These are phyloP conservation scores for Chrysocyon brachyurus DNA, from an alignment of 2,797 vertebrate species.

Conservation along the genomic window DNA sequence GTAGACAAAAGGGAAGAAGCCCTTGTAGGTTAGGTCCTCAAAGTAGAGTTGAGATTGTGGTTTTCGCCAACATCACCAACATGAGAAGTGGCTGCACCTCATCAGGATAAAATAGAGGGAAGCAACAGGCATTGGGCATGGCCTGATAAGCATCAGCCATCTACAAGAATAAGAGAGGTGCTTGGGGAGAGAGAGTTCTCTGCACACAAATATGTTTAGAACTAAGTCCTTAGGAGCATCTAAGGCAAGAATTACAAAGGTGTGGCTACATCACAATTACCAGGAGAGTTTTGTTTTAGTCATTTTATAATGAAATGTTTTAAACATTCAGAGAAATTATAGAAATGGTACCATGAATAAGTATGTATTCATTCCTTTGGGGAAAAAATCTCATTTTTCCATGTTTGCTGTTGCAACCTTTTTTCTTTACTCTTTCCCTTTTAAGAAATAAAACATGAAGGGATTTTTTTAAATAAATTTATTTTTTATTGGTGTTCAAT, in stretches of 20 bases:
- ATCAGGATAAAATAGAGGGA: not conserved
- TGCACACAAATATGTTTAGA: not conserved
- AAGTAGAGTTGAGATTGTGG: not conserved
- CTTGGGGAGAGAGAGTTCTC: not conserved
- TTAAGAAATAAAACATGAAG: not conserved
- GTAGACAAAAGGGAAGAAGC: not conserved
- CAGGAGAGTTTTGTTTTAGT: not conserved
- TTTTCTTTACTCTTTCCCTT: not conserved
- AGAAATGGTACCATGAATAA: not conserved
- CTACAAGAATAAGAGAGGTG: not conserved
- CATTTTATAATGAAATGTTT: not conserved
- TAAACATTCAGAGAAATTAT: not conserved
- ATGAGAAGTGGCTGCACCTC: not conserved
- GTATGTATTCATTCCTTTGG: not conserved
- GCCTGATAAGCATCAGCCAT: accelerated
- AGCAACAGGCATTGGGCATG: not conserved
- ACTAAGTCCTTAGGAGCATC: not conserved
- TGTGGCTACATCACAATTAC: not conserved
- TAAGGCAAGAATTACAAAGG: not conserved
- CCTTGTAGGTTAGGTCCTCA: not conserved
- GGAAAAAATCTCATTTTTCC: not conserved
- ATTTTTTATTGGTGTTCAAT: too few relatives aligned
- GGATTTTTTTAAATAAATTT: not conserved
- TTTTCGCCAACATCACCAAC: not conserved
- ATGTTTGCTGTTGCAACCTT: not conserved